phyloP scores from a whole-genome alignment of 2,797 vertebrate genomes.

The Sparidentex hasta region DNA sequence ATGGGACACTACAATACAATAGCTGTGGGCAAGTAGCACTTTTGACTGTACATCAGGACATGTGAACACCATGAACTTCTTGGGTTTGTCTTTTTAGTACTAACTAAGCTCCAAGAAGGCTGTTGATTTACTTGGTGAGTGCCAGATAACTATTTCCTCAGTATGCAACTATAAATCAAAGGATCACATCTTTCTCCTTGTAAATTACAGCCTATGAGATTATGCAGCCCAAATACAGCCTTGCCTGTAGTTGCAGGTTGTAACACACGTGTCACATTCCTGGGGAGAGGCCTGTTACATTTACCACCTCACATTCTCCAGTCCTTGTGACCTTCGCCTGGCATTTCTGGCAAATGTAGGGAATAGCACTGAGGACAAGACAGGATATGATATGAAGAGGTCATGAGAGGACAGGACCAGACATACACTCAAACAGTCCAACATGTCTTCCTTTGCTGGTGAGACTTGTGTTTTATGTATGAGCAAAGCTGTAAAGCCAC shows the following conservation, averaged over 20 bases:
- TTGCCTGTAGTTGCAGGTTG: constrained; percentile 57
- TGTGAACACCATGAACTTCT: background rate
- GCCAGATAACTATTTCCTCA: constrained; percentile 18
- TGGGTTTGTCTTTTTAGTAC: background rate
- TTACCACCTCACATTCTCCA: constrained; percentile 2
- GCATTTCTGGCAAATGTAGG: constrained; percentile 23
- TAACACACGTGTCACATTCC: constrained; percentile 63
- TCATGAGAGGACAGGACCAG: constrained; percentile 5
- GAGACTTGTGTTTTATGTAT: background rate
- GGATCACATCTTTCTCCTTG: constrained; percentile 17
- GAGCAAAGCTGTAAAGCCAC: background rate
- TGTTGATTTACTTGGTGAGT: constrained; percentile 3
- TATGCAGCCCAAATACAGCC: constrained; percentile 44
- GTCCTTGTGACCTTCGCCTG: constrained; percentile 16
- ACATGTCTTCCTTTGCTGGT: background rate
- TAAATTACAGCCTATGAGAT: constrained; percentile 38
- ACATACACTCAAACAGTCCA: background rate
- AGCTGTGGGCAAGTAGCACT: background rate
- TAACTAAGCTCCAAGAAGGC: background rate
- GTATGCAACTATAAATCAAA: constrained; percentile 27
- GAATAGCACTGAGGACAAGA: background rate
- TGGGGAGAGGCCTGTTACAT: constrained; percentile 46
- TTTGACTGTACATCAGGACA: background rate
- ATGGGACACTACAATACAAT: background rate
- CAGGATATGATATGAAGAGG: background rate